Conservation (phyloP, 2,113 vertebrate species). For the Dicrurus megarhynchus region DNA sequence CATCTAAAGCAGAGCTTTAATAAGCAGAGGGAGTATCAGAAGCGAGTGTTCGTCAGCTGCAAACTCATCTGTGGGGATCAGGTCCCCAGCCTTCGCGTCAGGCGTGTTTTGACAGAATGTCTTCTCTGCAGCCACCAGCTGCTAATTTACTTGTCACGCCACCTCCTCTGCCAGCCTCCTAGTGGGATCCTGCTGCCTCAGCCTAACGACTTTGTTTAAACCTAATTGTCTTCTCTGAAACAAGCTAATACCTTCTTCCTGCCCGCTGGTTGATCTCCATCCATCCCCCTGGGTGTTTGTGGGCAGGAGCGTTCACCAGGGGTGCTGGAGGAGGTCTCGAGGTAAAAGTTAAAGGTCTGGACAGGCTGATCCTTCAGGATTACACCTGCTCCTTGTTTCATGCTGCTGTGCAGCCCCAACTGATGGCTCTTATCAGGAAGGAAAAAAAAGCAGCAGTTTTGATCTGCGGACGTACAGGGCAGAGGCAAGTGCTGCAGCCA, state of each 20-base stretch:
- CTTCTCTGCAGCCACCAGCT: neutral
- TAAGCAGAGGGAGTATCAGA: neutral
- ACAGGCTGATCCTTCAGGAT: neutral
- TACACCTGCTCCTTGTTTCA: neutral
- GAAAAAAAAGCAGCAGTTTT: neutral
- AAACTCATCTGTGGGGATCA: neutral
- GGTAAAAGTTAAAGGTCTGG: neutral
- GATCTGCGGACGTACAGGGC: neutral
- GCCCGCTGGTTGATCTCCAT: neutral
- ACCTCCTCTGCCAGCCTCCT: neutral
- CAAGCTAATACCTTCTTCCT: neutral
- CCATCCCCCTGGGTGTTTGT: neutral
- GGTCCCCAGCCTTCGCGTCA: neutral
- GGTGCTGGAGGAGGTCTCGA: neutral
- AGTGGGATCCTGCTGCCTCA: neutral
- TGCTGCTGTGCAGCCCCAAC: neutral
- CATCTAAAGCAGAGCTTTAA: neutral
- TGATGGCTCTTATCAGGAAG: fast-evolving
- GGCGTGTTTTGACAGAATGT: neutral
- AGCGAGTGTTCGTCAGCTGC: neutral
- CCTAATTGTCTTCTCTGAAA: neutral
- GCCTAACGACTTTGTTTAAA: neutral
- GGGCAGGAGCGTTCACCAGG: neutral
- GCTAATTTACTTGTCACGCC: neutral
- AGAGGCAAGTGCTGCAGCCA: neutral